Conservation (phyloP, 1,140 invertebrate species). For the Pseudomyrmex sp. region DNA sequence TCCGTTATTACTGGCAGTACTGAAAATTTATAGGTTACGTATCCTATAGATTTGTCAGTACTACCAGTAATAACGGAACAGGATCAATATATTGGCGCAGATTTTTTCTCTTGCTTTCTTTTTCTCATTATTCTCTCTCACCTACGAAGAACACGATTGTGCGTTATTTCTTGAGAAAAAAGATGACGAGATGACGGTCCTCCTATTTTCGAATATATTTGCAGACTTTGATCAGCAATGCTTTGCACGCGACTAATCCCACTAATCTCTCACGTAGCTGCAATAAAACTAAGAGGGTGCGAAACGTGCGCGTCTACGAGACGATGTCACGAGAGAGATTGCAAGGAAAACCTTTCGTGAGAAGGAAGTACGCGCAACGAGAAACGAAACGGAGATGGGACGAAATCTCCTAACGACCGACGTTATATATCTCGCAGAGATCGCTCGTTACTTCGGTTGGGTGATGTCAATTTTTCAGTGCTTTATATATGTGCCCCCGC, state of each 20-base stretch:
- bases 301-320: conserved; percentile 6
- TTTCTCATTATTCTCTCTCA: background rate
- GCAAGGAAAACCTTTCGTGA: conserved; percentile 18
- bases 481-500: conserved; percentile 39
- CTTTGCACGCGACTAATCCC: conserved; percentile 61
- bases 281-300: conserved; percentile 59
- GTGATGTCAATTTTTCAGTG: conserved; percentile 72
- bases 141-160: conserved; percentile 45
- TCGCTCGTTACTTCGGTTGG: conserved; percentile 55
- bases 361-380: background rate
- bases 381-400: background rate
- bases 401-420: conserved; percentile 51
- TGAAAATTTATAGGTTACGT: too few species aligned
- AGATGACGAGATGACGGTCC: background rate
- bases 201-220: conserved; percentile 13
- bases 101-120: too few species aligned
- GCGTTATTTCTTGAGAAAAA: background rate
- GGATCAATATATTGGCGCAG: too few species aligned
- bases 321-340: conserved; percentile 19
- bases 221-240: conserved; percentile 67
- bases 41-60: too few species aligned
- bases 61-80: too few species aligned
- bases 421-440: conserved; percentile 46
- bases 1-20: too few species aligned
- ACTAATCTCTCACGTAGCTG: conserved; percentile 68